Conservation (phyloP, 2,888 invertebrate genomes). For the Priocnemis perturbator region DNA sequence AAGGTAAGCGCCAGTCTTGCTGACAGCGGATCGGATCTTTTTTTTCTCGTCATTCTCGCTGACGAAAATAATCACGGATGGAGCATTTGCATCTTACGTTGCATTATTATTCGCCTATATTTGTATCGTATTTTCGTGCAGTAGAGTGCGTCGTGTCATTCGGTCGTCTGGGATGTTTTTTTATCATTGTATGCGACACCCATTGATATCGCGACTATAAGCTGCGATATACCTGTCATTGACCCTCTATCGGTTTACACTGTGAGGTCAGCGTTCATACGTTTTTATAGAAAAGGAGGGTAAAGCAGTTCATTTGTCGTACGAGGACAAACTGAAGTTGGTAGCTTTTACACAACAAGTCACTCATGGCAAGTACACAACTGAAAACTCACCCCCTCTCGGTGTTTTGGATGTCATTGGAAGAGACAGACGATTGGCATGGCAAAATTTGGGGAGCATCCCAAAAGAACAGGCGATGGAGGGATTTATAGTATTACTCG, state of each 20-base stretch:
- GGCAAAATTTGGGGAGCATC: conserved; percentile 94
- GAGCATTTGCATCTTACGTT: no score
- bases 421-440: conserved; percentile 92
- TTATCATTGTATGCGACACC: no score
- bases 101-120: no score
- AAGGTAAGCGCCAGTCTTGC: conserved; percentile 82
- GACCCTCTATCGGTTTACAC: no score
- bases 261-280: no score
- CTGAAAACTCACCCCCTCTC: conserved; percentile 85
- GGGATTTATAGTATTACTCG: conserved; percentile 92
- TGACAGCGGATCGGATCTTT: conserved; percentile 24
- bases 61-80: no score
- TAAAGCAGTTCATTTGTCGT: conserved; percentile 96
- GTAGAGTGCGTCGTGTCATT: no score
- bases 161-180: no score
- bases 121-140: no score
- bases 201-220: no score
- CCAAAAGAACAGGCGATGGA: conserved; percentile 92
- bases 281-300: conserved; percentile 92
- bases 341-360: conserved; percentile 96
- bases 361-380: conserved; percentile 87
- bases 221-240: no score
- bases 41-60: no score
- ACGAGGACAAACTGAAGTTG: conserved; percentile 93
- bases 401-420: conserved; percentile 98